These are phyloP conservation scores for Notechis scutatus DNA, from an alignment of 2,113 vertebrate species.

Conservation along the genomic window DNA sequence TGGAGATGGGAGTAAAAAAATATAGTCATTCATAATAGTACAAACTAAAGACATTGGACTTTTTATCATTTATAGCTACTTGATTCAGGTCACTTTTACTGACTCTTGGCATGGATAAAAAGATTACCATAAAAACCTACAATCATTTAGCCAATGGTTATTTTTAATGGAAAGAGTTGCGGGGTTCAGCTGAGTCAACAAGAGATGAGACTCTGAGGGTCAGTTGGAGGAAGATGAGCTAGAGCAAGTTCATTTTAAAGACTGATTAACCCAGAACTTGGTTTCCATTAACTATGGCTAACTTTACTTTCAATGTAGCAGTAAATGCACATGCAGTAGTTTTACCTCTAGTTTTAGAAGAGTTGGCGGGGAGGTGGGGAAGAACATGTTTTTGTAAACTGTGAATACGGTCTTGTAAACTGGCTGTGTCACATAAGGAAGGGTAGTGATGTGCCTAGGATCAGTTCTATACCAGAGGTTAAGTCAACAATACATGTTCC, in stretches of 20 bases:
- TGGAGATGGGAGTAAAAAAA: constrained; percentile 49
- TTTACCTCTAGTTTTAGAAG: no score
- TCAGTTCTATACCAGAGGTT: not conserved
- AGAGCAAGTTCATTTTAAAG: not conserved
- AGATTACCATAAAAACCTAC: not conserved
- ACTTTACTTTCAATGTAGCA: not conserved
- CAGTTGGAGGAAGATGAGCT: not conserved
- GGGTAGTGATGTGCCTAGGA: not conserved
- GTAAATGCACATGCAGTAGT: not conserved
- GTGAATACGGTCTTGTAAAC: not conserved
- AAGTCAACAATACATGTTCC: not conserved
- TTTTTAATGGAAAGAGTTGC: not conserved
- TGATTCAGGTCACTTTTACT: not conserved
- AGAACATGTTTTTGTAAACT: not conserved
- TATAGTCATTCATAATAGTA: constrained; percentile 16
- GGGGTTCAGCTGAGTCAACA: not conserved
- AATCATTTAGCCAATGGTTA: not conserved
- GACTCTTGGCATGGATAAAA: not conserved
- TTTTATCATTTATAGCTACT: constrained; percentile 9
- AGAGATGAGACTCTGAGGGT: not conserved
- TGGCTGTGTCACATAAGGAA: not conserved
- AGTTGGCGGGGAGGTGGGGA: rapidly evolving
- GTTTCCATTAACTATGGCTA: not conserved
- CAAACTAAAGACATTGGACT: not conserved
- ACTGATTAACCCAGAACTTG: not conserved